Base-by-base conservation (phyloP, 2,797 vertebrate species). In the Chromis chromis region DNA sequence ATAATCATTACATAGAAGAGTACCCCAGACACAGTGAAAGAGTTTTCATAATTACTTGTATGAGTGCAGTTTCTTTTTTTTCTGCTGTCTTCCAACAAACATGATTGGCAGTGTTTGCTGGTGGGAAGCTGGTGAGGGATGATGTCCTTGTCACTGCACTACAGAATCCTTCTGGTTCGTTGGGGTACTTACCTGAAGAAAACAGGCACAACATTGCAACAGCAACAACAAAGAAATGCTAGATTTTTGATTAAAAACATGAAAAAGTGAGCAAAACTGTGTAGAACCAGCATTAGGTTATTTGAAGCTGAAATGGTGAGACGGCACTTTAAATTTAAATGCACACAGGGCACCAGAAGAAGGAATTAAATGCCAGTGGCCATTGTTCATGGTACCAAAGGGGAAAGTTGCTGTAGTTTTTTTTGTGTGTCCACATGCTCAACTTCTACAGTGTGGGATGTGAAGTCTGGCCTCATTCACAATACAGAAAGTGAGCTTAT, bases 1-100 rank as follows among this genome's bases (percentile, higher is more conserved):
- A 73, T 62, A n/a, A 54, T 3, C 1, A 50, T 49, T 58, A 50
- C 36, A 2, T 9, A 44, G 25, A 52, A 68, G 61, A 64, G 40
- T 19, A 27, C 9, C 22, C 12, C 40, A 56, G 6, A 8, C 53
- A 17, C 46, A 10, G 7, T 17, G 3, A 19, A 33, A 33, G 14
- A 27, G 6, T 54, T 28, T 54, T 16, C 25, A 56, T n/a, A 28
- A 33, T 10, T 10, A n/a, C 16, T 56, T n/a, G 1, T 17, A 17
- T 44, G 17, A 44, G 14, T 14, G 50, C 24, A 40, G 22, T 11
- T n/a, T 52, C 7, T 1, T 44, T 14, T 6, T n/a, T 33, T 17
- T 17, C 5, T 14, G 14, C n/a, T 12, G 27, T n/a, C 4, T 42
- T 54, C 9, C 25, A 58, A 24, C 12, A 59, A 60, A 36, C 0